Percentiles rank a stretch among this genome's conserved stretches.
Conservation (phyloP, 53 echinoderm and acorn worm genomes). For the Mesocentrotus franciscanus region DNA sequence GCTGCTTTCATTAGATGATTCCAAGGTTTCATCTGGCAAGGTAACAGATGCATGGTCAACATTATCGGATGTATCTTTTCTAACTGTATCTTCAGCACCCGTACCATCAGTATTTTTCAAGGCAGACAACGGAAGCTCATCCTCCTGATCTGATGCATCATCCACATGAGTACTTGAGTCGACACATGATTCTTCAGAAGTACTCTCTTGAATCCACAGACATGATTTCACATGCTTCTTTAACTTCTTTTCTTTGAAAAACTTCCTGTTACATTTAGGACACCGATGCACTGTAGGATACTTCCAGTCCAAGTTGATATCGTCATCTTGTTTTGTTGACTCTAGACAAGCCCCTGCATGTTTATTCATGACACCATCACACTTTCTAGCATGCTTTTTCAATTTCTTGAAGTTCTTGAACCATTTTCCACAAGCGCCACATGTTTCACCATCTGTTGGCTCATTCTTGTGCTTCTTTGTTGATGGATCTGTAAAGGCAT, state of each 20-base stretch:
- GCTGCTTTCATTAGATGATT: neutral
- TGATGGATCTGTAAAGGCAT: neutral
- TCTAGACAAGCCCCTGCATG: neutral
- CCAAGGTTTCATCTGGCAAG: neutral
- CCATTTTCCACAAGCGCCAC: conserved; percentile 43
- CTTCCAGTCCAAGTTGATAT: conserved; percentile 45
- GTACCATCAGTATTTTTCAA: neutral
- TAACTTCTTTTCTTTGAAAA: conserved; percentile 24
- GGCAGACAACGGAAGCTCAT: neutral
- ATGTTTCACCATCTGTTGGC: conserved; percentile 3
- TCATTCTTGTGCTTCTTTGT: neutral
- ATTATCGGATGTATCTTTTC: neutral
- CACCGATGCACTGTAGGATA: conserved; percentile 23
- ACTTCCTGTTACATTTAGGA: conserved; percentile 21
- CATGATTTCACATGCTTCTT: conserved; percentile 32
- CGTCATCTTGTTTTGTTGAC: neutral
- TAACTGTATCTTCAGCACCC: neutral
- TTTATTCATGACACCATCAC: neutral
- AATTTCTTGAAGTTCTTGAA: conserved; percentile 40
- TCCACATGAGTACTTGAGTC: neutral
- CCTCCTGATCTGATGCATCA: neutral
- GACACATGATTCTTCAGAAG: neutral
- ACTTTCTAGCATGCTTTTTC: conserved; percentile 20
- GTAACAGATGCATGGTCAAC: neutral
- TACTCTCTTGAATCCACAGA: neutral